phyloP scores from a whole-genome alignment of 92 coral and sea anemone genomes.

The Phenganax stokvisi region DNA sequence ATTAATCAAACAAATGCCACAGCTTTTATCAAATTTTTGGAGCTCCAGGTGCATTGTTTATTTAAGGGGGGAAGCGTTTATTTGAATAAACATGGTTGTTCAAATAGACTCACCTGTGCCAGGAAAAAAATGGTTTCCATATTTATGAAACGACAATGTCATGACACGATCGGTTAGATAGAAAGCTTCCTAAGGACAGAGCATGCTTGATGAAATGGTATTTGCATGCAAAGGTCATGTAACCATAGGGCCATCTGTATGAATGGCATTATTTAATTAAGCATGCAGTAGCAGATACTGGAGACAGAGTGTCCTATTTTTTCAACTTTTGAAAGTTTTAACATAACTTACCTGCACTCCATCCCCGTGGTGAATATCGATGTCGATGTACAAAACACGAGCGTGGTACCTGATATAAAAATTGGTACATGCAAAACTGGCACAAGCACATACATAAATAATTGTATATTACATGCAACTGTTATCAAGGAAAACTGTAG shows the following conservation, averaged over 20 bases:
- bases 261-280: neutral
- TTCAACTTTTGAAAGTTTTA: no score
- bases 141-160: constrained; percentile 98
- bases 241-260: no score
- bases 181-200: constrained; percentile 74
- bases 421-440: neutral
- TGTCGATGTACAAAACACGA: constrained; percentile 88
- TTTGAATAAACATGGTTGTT: no score
- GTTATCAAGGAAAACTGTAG: neutral
- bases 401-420: constrained; percentile 58
- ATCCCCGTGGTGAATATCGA: constrained; percentile 98
- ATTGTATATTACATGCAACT: neutral
- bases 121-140: constrained; percentile 96
- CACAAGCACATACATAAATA: neutral
- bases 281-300: neutral
- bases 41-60: no score
- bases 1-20: no score
- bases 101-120: constrained; percentile 70
- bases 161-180: constrained; percentile 95
- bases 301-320: neutral
- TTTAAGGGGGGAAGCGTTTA: no score
- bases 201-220: neutral
- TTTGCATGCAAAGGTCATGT: neutral
- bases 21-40: no score
- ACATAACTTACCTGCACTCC: constrained; percentile 74